phyloP scores from a whole-genome alignment of 2,888 invertebrate species.

The Spilosoma lubricipeda region DNA sequence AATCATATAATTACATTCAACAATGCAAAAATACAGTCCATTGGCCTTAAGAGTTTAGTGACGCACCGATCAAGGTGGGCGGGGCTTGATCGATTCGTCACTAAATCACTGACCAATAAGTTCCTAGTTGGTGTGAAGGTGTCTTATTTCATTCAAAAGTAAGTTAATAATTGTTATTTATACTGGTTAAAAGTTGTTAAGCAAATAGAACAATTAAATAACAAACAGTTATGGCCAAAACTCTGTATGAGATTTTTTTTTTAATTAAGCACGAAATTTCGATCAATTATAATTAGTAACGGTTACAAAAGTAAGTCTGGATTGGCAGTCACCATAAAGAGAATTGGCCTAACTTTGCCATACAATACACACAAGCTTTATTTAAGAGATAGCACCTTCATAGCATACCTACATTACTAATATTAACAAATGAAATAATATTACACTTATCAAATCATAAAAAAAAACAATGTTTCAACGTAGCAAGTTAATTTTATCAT shows the following conservation, averaged over 20 bases:
- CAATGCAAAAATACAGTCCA: too few relatives aligned
- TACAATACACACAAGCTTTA: conserved; percentile 61
- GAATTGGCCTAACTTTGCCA: conserved; percentile 80
- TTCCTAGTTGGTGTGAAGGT: not conserved
- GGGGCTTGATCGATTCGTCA: too few relatives aligned
- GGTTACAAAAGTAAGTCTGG: conserved; percentile 51
- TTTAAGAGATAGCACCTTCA: conserved; percentile 71
- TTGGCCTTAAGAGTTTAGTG: too few relatives aligned
- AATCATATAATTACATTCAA: too few relatives aligned
- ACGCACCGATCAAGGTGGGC: too few relatives aligned
- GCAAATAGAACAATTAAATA: conserved; percentile 48
- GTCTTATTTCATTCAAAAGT: not conserved
- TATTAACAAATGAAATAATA: conserved; percentile 13
- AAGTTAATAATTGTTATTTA: not conserved
- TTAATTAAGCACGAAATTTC: not conserved
- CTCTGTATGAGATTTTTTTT: conserved; percentile 72
- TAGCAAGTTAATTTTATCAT: conserved; percentile 38
- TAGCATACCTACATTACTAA: not conserved
- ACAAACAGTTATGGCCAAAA: conserved; percentile 76
- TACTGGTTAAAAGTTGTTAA: not conserved
- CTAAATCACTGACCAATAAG: too few relatives aligned
- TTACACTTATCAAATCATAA: not conserved
- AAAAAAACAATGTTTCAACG: conserved; percentile 10
- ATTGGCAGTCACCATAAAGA: conserved; percentile 73
- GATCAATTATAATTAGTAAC: conserved; percentile 2